A percentile compares a stretch with the other conserved stretches of the same genome.
Evolutionary conservation across 2,888 invertebrate species (phyloP).

Genomic region (Copidosoma aretas): DNA sequence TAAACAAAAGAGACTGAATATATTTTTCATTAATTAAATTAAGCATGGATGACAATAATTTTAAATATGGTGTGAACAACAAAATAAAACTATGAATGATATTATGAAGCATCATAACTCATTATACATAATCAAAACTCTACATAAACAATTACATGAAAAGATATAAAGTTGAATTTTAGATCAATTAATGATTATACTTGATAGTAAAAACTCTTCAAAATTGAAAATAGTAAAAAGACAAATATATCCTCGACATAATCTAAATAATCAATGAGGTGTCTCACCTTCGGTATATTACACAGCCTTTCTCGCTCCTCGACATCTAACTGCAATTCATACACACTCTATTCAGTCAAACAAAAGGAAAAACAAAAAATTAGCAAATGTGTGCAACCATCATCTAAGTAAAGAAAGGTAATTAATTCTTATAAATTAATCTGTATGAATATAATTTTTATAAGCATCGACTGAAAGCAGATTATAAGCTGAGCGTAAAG

Average conservation of each 20-base stretch:
- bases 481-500: constrained; percentile 25
- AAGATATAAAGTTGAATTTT: too few species aligned
- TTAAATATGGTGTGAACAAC: too few species aligned
- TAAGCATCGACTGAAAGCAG: constrained; percentile 33
- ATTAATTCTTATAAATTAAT: constrained; percentile 28
- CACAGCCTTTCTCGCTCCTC: constrained; percentile 63
- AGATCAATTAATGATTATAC: background rate
- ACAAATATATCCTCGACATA: constrained; percentile 25
- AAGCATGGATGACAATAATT: too few species aligned
- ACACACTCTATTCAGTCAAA: constrained; percentile 59
- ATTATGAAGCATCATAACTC: too few species aligned
- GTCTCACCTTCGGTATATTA: constrained; percentile 62
- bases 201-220: too few species aligned
- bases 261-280: constrained; percentile 44
- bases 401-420: constrained; percentile 26
- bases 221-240: constrained; percentile 1
- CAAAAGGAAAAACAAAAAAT: constrained; percentile 36
- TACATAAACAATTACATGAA: too few species aligned
- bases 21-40: too few species aligned
- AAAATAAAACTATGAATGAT: too few species aligned
- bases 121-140: too few species aligned
- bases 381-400: constrained; percentile 31
- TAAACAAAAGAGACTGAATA: too few species aligned
- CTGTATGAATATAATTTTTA: constrained; percentile 28
- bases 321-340: constrained; percentile 62